A percentile compares a stretch with the other conserved stretches of the same genome.
Conservation (phyloP, 1,140 invertebrate genomes). For the Drosophila serrata region DNA sequence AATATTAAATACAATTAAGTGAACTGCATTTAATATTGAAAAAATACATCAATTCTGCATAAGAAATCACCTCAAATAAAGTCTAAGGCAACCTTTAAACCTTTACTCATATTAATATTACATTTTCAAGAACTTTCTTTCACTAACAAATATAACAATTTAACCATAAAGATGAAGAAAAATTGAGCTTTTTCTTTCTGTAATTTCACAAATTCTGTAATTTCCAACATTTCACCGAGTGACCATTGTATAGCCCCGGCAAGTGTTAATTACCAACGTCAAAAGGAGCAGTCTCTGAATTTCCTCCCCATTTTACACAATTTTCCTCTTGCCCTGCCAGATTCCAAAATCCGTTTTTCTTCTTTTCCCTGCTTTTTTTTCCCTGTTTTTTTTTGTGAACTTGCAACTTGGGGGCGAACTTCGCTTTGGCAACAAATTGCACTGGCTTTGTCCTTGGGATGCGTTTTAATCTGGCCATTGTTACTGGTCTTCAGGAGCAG, state of each 20-base stretch:
- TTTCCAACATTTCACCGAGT: neutral
- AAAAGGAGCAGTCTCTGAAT: slow-evolving; percentile 7
- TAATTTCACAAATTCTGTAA: neutral
- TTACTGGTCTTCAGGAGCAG: slow-evolving; percentile 24
- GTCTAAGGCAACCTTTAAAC: too few species aligned
- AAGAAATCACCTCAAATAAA: neutral
- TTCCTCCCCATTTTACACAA: neutral
- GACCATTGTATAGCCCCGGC: slow-evolving; percentile 3
- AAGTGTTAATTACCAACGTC: slow-evolving; percentile 21
- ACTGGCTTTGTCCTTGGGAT: slow-evolving; percentile 51
- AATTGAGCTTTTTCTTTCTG: neutral
- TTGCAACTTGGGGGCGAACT: slow-evolving; percentile 46
- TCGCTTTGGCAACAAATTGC: slow-evolving; percentile 59
- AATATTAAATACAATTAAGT: neutral
- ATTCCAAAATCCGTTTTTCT: neutral
- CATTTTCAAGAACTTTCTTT: neutral
- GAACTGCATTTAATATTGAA: too few species aligned
- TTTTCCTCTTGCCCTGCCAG: neutral
- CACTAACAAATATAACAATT: neutral
- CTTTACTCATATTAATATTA: neutral
- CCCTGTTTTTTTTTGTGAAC: slow-evolving; percentile 11
- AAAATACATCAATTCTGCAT: neutral
- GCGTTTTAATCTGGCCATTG: slow-evolving; percentile 59
- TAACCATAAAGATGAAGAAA: neutral
- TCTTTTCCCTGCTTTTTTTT: neutral